These are phyloP conservation scores for Cyprinodon diabolis DNA, from an alignment of 2,797 vertebrate species.

Conservation along the genomic window DNA sequence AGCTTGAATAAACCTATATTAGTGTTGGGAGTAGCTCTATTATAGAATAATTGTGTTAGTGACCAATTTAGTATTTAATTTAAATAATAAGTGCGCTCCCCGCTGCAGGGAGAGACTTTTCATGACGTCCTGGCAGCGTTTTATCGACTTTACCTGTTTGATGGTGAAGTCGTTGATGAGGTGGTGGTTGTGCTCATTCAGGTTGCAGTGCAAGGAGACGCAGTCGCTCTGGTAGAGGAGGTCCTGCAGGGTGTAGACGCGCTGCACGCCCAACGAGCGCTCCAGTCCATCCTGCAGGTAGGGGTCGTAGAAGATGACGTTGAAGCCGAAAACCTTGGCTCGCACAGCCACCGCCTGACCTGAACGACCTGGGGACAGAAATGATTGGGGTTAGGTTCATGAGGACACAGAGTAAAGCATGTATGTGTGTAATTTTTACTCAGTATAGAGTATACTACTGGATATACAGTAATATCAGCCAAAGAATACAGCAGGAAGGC, in stretches of 20 bases:
- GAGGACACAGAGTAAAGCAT: neutral
- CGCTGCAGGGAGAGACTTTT: no score
- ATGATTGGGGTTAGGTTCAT: neutral
- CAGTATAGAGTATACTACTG: neutral
- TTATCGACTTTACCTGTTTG: slow-evolving; percentile 87
- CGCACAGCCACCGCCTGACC: slow-evolving; percentile 95
- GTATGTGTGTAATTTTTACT: neutral
- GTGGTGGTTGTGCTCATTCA: slow-evolving; percentile 98
- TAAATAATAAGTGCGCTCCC: no score
- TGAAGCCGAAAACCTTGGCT: slow-evolving; percentile 97
- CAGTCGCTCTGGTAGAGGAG: slow-evolving; percentile 98
- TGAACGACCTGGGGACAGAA: slow-evolving; percentile 84
- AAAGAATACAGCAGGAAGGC: neutral
- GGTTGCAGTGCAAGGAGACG: slow-evolving; percentile 96
- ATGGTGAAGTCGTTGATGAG: slow-evolving; percentile 99
- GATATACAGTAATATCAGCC: neutral
- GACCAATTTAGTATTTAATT: no score
- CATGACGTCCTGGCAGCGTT: no score
- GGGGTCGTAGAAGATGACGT: slow-evolving; percentile 96
- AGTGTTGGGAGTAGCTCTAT: no score
- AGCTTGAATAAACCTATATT: neutral
- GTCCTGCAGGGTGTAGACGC: slow-evolving; percentile 97
- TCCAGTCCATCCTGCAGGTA: slow-evolving; percentile 98
- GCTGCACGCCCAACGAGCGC: slow-evolving; percentile 94
- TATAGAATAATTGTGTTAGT: no score